Evolutionary conservation across 2,797 vertebrate genomes (phyloP).

Genomic region (Phrynocephalus guinanensis): DNA sequence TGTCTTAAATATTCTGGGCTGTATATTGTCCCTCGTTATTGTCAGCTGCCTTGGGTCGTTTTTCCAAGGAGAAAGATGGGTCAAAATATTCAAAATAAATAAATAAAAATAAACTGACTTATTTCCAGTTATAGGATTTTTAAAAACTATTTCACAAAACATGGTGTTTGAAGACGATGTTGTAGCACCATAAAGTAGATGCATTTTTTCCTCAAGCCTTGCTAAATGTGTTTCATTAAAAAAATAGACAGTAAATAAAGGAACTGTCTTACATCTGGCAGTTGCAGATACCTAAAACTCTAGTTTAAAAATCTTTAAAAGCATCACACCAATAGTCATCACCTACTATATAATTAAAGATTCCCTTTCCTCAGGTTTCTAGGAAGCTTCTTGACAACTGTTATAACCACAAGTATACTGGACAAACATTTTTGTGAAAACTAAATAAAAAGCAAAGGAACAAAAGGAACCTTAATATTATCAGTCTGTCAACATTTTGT

Average conservation of each 20-base stretch:
- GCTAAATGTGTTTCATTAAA: conserved; percentile 25
- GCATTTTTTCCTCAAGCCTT: conserved; percentile 31
- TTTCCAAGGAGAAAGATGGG: too few relatives aligned
- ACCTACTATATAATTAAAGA: not conserved
- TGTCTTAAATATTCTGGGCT: too few relatives aligned
- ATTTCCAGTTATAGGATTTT: not conserved
- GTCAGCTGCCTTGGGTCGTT: too few relatives aligned
- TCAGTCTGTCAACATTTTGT: not conserved
- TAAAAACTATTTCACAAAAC: not conserved
- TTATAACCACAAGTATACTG: not conserved
- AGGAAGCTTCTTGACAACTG: not conserved
- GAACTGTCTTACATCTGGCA: not conserved
- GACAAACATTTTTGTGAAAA: not conserved
- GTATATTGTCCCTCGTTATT: too few relatives aligned
- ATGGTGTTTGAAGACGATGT: not conserved
- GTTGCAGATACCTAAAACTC: not conserved
- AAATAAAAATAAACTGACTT: not conserved
- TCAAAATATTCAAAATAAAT: too few relatives aligned
- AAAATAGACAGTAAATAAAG: not conserved
- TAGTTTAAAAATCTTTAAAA: not conserved
- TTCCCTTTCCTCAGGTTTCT: not conserved
- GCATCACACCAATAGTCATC: conserved; percentile 27
- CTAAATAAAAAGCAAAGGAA: not conserved
- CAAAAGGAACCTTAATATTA: not conserved
- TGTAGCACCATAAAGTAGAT: conserved; percentile 21